Base-by-base conservation (phyloP, 2,797 vertebrate species). In the Hipposideros larvatus region DNA sequence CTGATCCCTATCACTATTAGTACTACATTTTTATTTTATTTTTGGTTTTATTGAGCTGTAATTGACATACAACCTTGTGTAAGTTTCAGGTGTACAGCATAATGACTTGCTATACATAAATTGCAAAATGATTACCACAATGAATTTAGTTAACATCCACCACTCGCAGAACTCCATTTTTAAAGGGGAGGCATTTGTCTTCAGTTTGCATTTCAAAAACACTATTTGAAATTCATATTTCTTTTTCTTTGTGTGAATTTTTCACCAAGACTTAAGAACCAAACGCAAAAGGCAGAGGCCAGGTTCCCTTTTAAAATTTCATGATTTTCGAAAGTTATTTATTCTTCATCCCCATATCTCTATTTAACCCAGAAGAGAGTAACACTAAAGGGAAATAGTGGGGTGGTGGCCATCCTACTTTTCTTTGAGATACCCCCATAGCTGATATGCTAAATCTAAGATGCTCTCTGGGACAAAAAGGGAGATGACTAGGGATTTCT, bases 291-390 rank as follows among this genome's bases (percentile, higher is more conserved):
- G 21, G n/a, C 15, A 66, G 37, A 88, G 21, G 41, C n/a, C 28
- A 90, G n/a, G 15, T 95, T 90, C 13, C 15, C 61, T 87, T 90
- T 77, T 22, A 71, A 91, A 71, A 31, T 43, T 19, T 59, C 8
- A 46, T 65, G 55, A 71, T 91, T 94, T 89, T 94, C 66, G 51
- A 57, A 94, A 91, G 22, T 46, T 91, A 34, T 75, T 90, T 18
- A 3, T 94, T 93, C 53, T 37, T 82, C 24, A 51, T 48, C 24
- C 48, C 31, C 41, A 18, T 4, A 19, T 65, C 78, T 66, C 34
- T 34, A 0, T 48, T 57, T 59, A 89, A 46, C 31, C 43, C 87
- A 57, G 16, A 66, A 79, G 66, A 68, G 2, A 26, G 11, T 65
- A 57, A 73, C 46, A 53, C 28, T 57, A 70, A 74, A 75, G 11